Base-by-base conservation (phyloP, 2,797 vertebrate species). In the Oreochromis mossambicus region DNA sequence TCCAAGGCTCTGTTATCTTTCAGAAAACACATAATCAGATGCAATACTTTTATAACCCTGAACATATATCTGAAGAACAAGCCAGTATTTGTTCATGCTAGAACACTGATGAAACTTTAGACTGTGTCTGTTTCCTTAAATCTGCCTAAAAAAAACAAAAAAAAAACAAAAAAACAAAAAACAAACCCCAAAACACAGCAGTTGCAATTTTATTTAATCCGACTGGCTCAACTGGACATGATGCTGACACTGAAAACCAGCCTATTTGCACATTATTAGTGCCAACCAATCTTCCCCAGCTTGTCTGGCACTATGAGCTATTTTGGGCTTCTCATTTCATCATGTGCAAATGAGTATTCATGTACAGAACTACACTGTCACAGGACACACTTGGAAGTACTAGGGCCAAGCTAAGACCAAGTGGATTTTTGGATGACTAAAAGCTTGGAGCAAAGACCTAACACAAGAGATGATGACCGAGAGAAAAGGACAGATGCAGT, bases 311-410 rank as follows among this genome's bases (percentile, higher is more conserved):
- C 82, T 56, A 63, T 43, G 87, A 6, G 50, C 91, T 95, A 94
- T 95, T 96, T 92, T 83, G 83, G 87, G 92, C 75, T 41, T 70
- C 82, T 94, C 90, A 92, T 88, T 92, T 96, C 92, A 93, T 91
- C 88, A 80, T 82, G 68, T 90, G 89, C 86, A 88, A 94, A 91
- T 90, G 90, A 86, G 91, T 85, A 86, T 87, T 90, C 83, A 87
- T 88, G 78, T 15, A 86, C 75, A 81, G 76, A 92, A 87, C 87
- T 86, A 77, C 90, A 85, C 68, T 87, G 86, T 89, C 82, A 91
- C 86, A 94, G 91, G 80, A 92, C 78, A 83, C 68, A 48, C 79
- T 88, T 86, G 77, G 84, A 87, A 83, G 85, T 61, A 29, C 80
- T 87, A 50, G 36, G 70, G 81, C 77, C 50, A 56, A 21, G 56